Base-by-base conservation (phyloP, 2,797 vertebrate genomes). In the Lindbergichthys nudifrons region DNA sequence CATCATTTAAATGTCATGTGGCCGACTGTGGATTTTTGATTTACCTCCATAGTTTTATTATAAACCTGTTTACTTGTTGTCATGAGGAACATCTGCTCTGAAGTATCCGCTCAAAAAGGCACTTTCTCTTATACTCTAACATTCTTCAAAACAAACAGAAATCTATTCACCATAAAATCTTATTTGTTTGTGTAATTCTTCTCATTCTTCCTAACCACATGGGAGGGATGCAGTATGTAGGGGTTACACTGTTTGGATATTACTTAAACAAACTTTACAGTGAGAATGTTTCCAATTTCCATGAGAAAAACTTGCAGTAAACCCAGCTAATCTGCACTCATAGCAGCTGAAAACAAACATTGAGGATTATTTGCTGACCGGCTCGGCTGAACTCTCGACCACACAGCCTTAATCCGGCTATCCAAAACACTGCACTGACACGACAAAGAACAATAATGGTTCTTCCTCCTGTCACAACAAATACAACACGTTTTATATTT, bases 341-440 rank as follows among this genome's bases (percentile, higher is more conserved):
- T 18, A 9, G 39, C 59, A 70, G 57, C 63, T 77, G 63, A 77
- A 87, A 85, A 70, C 80, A 84, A 83, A 86, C 73, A 48, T 16
- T 0, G 23, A 18, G 30, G 69, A 69, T 63, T 71, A 63, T 79
- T 53, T 65, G 62, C 53, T 59, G 75, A 47, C 19, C n/a, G 11
- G 51, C 21, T 65, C 60, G n/a, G 54, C 30, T 59, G 65, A 67
- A 15, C 36, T 73, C 18, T 70, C 18, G 50, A 70, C 73, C 85
- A 61, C 76, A 69, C 60, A 50, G 43, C 46, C 56, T 73, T 46
- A 9, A 23, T 57, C 66, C 41, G n/a, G 59, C 32, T 4, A 23
- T 78, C 65, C 70, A 51, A 73, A 84, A 80, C 80, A 58, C 48
- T 45, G 53, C 43, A 77, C 64, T 59, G 54, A 65, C 62, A 65